Conservation (phyloP, 2,113 vertebrate species). For the Jaculus jaculus region DNA sequence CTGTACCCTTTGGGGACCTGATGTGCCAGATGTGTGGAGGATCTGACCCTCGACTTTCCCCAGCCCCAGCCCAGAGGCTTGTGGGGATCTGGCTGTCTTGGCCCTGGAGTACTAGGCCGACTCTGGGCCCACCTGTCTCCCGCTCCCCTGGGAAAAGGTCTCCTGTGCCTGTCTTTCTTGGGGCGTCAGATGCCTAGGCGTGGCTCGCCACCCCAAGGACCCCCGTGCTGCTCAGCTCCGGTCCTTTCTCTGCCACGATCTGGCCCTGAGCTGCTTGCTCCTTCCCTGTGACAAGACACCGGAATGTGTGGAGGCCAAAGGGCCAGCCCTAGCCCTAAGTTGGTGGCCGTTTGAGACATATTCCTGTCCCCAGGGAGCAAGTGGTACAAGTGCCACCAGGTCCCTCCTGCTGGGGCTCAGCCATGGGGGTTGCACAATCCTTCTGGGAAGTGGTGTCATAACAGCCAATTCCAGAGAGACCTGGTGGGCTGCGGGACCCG, state of each 20-base stretch:
- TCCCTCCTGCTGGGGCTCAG: background rate
- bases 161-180: background rate
- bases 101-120: background rate
- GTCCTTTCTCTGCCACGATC: background rate
- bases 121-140: too few relatives aligned
- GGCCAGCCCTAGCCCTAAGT: background rate
- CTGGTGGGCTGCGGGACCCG: background rate
- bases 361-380: background rate
- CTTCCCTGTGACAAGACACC: background rate
- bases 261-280: background rate
- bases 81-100: background rate
- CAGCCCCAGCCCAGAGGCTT: background rate
- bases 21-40: background rate
- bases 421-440: background rate
- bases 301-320: background rate
- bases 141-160: background rate
- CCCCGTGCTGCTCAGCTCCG: background rate
- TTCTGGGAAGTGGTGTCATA: fast-evolving
- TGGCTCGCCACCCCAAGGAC: fast-evolving
- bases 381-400: fast-evolving
- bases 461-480: background rate
- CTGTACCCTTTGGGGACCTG: background rate
- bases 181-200: background rate
- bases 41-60: background rate
- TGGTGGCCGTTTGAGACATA: background rate